phyloP scores from a whole-genome alignment of 2,888 invertebrate genomes.

The Caenorhabditis drosophilae region DNA sequence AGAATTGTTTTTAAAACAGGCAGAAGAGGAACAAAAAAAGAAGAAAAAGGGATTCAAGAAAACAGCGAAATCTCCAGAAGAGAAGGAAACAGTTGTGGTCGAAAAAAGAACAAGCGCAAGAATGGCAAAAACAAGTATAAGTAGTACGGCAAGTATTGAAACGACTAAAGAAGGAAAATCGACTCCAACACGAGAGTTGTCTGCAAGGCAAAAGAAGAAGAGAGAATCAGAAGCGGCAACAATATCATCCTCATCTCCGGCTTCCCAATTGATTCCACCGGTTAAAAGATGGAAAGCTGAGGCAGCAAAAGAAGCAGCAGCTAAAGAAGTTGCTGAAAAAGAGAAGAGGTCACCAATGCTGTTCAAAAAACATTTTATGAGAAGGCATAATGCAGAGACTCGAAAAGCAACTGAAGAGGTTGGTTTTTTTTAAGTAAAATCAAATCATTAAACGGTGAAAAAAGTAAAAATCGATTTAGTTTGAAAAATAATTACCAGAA shows the following conservation, averaged over 20 bases:
- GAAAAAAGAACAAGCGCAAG: conserved; percentile 1
- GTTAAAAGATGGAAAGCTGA: conserved; percentile 2
- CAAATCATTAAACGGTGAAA: too few species aligned
- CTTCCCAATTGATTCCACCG: neutral
- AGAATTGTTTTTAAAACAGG: conserved; percentile 1
- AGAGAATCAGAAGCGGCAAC: neutral
- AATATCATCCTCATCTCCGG: neutral
- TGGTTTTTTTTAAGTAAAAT: too few species aligned
- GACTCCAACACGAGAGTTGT: neutral
- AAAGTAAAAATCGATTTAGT: too few species aligned
- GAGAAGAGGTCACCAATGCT: too few species aligned
- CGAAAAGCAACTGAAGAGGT: too few species aligned
- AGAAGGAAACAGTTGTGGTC: neutral
- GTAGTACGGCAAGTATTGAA: neutral
- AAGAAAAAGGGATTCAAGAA: neutral
- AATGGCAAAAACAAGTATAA: neutral
- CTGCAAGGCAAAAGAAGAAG: conserved; percentile 1
- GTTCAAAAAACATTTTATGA: conserved; percentile 2
- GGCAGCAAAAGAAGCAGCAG: neutral
- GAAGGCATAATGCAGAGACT: conserved; percentile 1
- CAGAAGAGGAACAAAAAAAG: conserved; percentile 1
- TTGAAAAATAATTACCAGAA: too few species aligned
- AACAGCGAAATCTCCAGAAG: neutral
- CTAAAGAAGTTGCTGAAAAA: neutral
- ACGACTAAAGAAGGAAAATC: neutral